phyloP scores from a whole-genome alignment of 2,888 invertebrate genomes.

The Ornithoptera alexandrae region DNA sequence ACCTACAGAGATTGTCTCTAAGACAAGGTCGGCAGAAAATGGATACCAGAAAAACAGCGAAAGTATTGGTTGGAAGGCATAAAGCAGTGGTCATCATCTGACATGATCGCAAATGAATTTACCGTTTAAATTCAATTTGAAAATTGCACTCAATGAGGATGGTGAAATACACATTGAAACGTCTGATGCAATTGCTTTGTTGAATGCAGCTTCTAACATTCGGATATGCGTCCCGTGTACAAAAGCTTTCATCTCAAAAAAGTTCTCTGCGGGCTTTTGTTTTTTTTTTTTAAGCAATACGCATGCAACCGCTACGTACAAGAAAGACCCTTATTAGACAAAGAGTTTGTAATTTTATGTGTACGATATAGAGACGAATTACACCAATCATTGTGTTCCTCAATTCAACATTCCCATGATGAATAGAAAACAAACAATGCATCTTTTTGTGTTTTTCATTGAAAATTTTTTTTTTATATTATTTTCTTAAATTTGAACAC shows the following conservation, averaged over 20 bases:
- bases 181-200: not conserved
- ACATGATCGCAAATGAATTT: too few species aligned
- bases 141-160: too few species aligned
- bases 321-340: not conserved
- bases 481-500: not conserved
- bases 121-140: too few species aligned
- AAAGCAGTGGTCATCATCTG: too few species aligned
- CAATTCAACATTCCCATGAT: not conserved
- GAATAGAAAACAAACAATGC: not conserved
- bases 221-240: constrained; percentile 13
- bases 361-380: not conserved
- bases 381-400: not conserved
- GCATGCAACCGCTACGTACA: not conserved
- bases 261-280: not conserved
- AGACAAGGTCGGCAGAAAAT: too few species aligned
- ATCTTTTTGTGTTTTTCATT: not conserved
- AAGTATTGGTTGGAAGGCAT: too few species aligned
- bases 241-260: constrained; percentile 1
- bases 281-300: not conserved
- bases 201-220: not conserved
- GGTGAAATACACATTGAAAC: not conserved
- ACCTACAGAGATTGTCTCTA: too few species aligned
- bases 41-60: too few species aligned
- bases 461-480: not conserved
- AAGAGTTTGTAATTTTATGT: constrained; percentile 1